Percentiles rank a stretch among this genome's conserved stretches.
Evolutionary conservation across 2,113 vertebrate species (phyloP).

Genomic region (Rissa tridactyla): DNA sequence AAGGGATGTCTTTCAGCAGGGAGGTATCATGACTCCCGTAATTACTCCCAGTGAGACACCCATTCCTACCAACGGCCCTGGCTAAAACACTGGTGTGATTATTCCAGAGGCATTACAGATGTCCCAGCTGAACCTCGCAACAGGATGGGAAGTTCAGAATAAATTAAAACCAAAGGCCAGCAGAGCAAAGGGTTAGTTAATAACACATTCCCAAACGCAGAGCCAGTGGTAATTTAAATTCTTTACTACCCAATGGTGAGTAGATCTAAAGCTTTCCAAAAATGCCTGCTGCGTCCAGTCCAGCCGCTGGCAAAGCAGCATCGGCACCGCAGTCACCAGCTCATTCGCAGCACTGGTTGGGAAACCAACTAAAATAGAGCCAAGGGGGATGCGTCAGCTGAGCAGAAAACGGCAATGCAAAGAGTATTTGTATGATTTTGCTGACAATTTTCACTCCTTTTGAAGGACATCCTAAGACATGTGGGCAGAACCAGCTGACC

Average conservation of each 20-base stretch:
- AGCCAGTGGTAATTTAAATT: neutral
- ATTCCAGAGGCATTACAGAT: neutral
- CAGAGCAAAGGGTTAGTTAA: neutral
- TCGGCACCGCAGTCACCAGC: neutral
- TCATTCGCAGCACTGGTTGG: neutral
- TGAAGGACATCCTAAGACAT: too few relatives aligned
- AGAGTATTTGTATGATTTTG: neutral
- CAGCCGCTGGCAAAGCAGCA: neutral
- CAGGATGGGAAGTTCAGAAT: neutral
- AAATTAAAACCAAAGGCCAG: neutral
- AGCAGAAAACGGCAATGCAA: neutral
- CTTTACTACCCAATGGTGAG: neutral
- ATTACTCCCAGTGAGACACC: neutral
- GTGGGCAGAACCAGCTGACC: neutral
- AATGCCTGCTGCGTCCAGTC: neutral
- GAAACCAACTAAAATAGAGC: neutral
- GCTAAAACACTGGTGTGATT: neutral
- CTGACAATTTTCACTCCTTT: neutral
- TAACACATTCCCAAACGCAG: neutral
- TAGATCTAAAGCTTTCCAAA: neutral
- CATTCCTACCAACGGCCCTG: neutral
- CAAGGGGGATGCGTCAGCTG: too few relatives aligned
- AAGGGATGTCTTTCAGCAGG: neutral
- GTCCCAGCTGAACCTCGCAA: neutral
- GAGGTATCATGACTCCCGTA: neutral